Conservation (phyloP, 2,888 invertebrate species). For the Ophion ellenae region DNA sequence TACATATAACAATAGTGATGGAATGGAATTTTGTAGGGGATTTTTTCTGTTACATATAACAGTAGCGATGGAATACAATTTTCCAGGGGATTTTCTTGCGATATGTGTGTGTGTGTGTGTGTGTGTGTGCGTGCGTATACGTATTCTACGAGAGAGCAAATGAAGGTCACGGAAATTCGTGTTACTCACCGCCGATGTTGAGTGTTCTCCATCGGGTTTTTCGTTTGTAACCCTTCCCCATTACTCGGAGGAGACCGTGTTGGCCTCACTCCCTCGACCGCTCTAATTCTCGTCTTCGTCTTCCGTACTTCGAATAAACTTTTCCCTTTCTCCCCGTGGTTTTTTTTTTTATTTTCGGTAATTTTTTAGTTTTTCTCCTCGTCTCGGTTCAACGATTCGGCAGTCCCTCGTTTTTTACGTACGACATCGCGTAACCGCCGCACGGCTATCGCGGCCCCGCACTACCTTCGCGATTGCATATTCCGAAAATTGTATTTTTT, state of each 20-base stretch:
- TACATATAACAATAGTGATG: too few relatives aligned
- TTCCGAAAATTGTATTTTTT: slow-evolving; percentile 33
- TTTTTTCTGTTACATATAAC: too few relatives aligned
- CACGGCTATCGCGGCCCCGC: slow-evolving; percentile 49
- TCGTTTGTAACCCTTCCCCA: slow-evolving; percentile 86
- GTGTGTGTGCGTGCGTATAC: too few relatives aligned
- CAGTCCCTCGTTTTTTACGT: slow-evolving; percentile 49
- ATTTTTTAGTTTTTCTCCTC: not conserved
- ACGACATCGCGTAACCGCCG: slow-evolving; percentile 52
- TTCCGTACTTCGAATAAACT: slow-evolving; percentile 83
- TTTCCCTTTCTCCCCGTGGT: slow-evolving; percentile 63
- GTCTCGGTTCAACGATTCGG: slow-evolving; percentile 22
- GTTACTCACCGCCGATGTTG: slow-evolving; percentile 85
- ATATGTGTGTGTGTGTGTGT: too few relatives aligned
- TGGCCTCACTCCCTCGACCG: slow-evolving; percentile 65
- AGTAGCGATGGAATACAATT: too few relatives aligned
- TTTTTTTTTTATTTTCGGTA: slow-evolving; percentile 10
- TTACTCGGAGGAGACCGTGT: slow-evolving; percentile 76
- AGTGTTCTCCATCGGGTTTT: slow-evolving; percentile 88
- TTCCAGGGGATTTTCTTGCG: too few relatives aligned
- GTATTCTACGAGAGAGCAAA: not conserved
- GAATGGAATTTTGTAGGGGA: too few relatives aligned
- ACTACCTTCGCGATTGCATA: slow-evolving; percentile 66
- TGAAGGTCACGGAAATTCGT: slow-evolving; percentile 20
- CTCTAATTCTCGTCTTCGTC: slow-evolving; percentile 61